These are phyloP conservation scores for Cichladusa arquata DNA, from an alignment of 2,113 vertebrate genomes.

Conservation along the genomic window DNA sequence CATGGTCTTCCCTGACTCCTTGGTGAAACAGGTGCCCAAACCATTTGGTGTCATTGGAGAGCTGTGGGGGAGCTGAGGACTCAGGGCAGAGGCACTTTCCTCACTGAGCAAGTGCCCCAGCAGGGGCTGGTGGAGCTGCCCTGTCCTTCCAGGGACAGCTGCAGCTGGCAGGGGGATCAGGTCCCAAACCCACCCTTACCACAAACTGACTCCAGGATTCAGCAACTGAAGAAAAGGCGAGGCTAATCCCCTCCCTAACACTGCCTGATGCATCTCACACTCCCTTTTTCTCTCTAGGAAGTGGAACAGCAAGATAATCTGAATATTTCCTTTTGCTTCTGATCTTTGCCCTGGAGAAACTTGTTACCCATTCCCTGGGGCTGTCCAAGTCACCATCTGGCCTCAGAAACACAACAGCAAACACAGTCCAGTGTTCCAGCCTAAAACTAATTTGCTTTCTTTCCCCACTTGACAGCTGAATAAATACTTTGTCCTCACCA, in stretches of 20 bases:
- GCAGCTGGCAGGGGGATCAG: not conserved
- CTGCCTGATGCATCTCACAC: not conserved
- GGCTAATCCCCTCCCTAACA: not conserved
- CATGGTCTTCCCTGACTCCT: not conserved
- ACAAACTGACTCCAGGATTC: not conserved
- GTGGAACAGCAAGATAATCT: not conserved
- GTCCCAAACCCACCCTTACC: not conserved
- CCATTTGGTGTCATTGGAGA: not conserved
- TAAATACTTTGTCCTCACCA: conserved; percentile 56
- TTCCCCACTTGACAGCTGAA: conserved; percentile 66
- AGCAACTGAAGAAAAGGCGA: not conserved
- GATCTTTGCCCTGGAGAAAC: conserved; percentile 28
- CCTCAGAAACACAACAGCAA: conserved; percentile 19
- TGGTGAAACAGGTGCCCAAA: not conserved
- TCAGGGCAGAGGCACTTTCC: not conserved
- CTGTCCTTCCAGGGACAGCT: not conserved
- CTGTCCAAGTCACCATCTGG: conserved; percentile 48
- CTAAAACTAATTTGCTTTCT: conserved; percentile 66
- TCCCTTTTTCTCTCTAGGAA: not conserved
- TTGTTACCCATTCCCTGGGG: not conserved
- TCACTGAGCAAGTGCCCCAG: not conserved
- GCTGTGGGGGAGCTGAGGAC: rapidly evolving
- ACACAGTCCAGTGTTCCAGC: conserved; percentile 7
- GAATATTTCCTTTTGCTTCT: conserved; percentile 49
- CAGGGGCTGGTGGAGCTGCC: not conserved